phyloP scores from a whole-genome alignment of 2,888 invertebrate genomes.

The Trissolcus brochymenae region DNA sequence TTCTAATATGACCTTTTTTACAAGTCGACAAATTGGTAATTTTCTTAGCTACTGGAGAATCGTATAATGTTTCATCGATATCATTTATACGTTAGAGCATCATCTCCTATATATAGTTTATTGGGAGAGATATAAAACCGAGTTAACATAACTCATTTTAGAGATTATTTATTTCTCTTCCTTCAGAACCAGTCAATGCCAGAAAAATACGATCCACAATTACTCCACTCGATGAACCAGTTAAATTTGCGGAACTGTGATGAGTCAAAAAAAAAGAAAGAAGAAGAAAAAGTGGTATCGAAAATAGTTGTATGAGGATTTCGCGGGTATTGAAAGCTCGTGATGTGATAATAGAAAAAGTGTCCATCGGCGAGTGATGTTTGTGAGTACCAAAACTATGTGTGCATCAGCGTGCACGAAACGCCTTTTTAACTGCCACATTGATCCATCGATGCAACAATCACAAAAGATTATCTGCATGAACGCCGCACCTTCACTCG shows the following conservation, averaged over 20 bases:
- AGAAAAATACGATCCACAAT: background rate
- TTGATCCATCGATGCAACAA: constrained; percentile 27
- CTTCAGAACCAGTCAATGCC: too few species aligned
- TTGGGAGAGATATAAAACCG: too few species aligned
- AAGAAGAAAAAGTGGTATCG: background rate
- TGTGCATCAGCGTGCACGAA: constrained; percentile 1
- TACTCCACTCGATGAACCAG: background rate
- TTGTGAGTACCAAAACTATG: background rate
- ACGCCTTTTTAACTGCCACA: constrained; percentile 20
- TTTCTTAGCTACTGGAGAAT: too few species aligned
- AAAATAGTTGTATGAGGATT: background rate
- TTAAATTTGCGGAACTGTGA: too few species aligned
- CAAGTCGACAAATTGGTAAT: too few species aligned
- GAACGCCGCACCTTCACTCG: background rate
- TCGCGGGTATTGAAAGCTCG: constrained; percentile 2
- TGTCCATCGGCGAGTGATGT: constrained; percentile 6
- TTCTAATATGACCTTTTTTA: too few species aligned
- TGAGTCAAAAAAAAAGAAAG: background rate
- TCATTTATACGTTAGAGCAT: too few species aligned
- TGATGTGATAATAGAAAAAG: constrained; percentile 12
- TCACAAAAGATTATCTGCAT: constrained; percentile 29
- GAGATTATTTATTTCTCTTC: too few species aligned
- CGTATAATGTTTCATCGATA: too few species aligned
- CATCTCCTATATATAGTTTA: too few species aligned
- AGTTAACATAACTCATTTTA: too few species aligned